These are phyloP conservation scores for Drosophila mercatorum DNA, from an alignment of 2,888 invertebrate species.

Conservation along the genomic window DNA sequence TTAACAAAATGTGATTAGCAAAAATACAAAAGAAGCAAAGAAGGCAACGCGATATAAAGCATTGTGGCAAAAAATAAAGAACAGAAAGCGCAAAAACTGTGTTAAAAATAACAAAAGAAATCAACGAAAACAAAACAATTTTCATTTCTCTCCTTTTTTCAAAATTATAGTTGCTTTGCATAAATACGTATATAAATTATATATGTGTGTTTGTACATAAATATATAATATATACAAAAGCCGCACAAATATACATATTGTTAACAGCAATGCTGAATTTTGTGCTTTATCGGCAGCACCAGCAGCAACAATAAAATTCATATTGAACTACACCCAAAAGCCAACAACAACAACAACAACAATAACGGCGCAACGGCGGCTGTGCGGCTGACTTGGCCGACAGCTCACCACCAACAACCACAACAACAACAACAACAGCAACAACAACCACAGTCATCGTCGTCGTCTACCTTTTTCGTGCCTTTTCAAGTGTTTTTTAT, in stretches of 20 bases:
- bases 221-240: conserved; percentile 20
- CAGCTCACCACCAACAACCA: conserved; percentile 52
- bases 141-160: conserved; percentile 1
- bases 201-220: neutral
- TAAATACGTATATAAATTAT: conserved; percentile 13
- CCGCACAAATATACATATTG: conserved; percentile 42
- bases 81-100: conserved; percentile 49
- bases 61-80: conserved; percentile 62
- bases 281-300: conserved; percentile 73
- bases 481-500: conserved; percentile 68
- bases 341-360: conserved; percentile 49
- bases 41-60: conserved; percentile 56
- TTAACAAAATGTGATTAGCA: conserved; percentile 81
- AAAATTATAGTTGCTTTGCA: conserved; percentile 15
- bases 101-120: conserved; percentile 40
- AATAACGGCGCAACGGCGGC: conserved; percentile 47
- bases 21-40: conserved; percentile 76
- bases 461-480: conserved; percentile 71
- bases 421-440: conserved; percentile 39
- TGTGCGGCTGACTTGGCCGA: conserved; percentile 72
- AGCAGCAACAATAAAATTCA: conserved; percentile 64
- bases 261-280: conserved; percentile 62
- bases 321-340: conserved; percentile 73
- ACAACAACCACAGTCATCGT: conserved; percentile 24
- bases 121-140: conserved; percentile 34